Evolutionary conservation across 2,113 vertebrate genomes (phyloP).

Genomic region (Caranx ignobilis): DNA sequence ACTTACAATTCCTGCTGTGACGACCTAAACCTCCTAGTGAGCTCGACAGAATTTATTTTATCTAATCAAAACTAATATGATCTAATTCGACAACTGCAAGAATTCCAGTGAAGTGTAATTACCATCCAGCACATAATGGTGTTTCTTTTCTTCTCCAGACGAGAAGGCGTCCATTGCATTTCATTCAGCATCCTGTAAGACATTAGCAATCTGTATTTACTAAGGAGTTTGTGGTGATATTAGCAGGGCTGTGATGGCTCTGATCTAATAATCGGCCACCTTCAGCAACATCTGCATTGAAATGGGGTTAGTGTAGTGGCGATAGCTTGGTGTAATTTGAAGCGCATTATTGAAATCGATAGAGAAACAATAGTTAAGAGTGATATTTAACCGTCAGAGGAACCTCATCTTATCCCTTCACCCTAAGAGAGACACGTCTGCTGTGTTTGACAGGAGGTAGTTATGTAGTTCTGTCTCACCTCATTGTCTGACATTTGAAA

Average conservation of each 20-base stretch:
- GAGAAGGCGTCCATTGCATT: neutral
- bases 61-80: constrained; percentile 60
- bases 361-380: constrained; percentile 36
- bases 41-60: constrained; percentile 46
- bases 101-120: constrained; percentile 24
- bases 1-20: constrained; percentile 50
- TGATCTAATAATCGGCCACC: constrained; percentile 30
- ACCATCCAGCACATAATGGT: neutral
- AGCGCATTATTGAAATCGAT: constrained; percentile 38
- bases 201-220: constrained; percentile 8
- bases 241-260: constrained; percentile 16
- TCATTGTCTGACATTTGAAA: constrained; percentile 6
- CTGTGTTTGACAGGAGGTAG: neutral
- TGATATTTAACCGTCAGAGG: constrained; percentile 30
- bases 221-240: neutral
- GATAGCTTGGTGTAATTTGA: constrained; percentile 7
- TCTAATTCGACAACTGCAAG: constrained; percentile 32
- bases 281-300: constrained; percentile 2
- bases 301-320: constrained; percentile 12
- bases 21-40: constrained; percentile 45
- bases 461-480: neutral
- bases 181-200: neutral
- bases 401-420: constrained; percentile 25
- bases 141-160: constrained; percentile 5
- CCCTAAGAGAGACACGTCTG: neutral